Base-by-base conservation (phyloP, 2,888 invertebrate species). In the Cryptocheilus praepositus region DNA sequence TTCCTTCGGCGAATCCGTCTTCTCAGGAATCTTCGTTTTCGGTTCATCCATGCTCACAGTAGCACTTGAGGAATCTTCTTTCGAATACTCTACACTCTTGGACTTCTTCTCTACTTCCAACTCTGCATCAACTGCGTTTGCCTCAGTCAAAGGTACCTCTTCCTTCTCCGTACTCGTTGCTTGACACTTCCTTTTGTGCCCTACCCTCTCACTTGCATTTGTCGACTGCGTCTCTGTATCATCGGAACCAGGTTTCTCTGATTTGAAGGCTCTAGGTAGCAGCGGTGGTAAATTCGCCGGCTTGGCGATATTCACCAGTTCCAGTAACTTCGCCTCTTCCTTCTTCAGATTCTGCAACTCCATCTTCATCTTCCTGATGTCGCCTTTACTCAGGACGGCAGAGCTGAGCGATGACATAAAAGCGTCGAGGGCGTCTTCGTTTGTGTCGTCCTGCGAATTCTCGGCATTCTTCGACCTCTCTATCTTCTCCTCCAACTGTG, bases 381-480 rank as follows among this genome's bases (percentile, higher is more conserved):
- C 89, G 0, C 90, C 90, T 82, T 92, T 92, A 64, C 90, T 91
- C 0, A 90, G 88, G 66, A 89, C 83, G 2, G 86, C 83, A 19
- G 90, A 82, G 70, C 88, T 90, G 44, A 96, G 88, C 44, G 91
- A 91, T 45, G 91, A 92, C 96, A 98, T 97, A 88, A 92, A 98
- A 4, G 92, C 92, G 85, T 98, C 98, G 55, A 98, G 88, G 0
- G 94, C 94, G 85, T 97, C 97, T 51, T 90, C 91, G 7, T 92
- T 93, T 8, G 89, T 89, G 64, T 86, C 80, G 2, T 72, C 76
- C 1, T 56, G 43, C 8, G 62, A 63, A 7, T 77, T 90, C 66
- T 4, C 83, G 28, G 80, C 91, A 90, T 81, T 90, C 89, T 85
- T 83, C 45, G 86, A 82, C 51, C 84, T 83, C 53, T 85, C 78